These are phyloP conservation scores for Hippocampus comes DNA, from an alignment of 2,113 vertebrate genomes.

Conservation along the genomic window DNA sequence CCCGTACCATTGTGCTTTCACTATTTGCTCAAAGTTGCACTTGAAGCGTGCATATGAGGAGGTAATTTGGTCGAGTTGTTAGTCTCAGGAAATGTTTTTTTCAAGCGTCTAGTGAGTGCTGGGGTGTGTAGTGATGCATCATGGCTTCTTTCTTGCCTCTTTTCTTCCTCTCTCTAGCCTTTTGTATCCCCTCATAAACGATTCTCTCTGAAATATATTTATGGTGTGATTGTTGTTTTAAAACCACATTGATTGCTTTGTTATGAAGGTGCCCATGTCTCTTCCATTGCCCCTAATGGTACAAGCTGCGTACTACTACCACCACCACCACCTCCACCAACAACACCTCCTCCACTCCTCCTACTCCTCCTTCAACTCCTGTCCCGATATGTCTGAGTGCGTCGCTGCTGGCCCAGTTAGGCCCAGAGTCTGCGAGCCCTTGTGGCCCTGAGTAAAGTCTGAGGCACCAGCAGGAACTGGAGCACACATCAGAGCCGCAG, in stretches of 20 bases:
- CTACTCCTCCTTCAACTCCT: constrained; percentile 72
- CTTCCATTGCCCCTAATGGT: constrained; percentile 83
- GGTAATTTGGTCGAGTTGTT: background rate
- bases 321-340: constrained; percentile 44
- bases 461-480: constrained; percentile 50
- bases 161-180: constrained; percentile 34
- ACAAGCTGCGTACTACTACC: constrained; percentile 79
- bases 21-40: background rate
- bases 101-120: constrained; percentile 47
- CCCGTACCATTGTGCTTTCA: background rate
- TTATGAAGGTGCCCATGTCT: constrained; percentile 83
- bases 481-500: constrained; percentile 43
- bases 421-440: constrained; percentile 57
- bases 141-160: constrained; percentile 51
- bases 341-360: constrained; percentile 57
- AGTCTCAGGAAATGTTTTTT: too few species aligned
- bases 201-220: constrained; percentile 65
- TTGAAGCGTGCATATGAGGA: background rate
- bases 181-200: constrained; percentile 61
- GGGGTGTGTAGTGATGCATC: constrained; percentile 60
- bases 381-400: constrained; percentile 70
- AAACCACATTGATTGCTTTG: constrained; percentile 83
- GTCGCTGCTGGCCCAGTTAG: constrained; percentile 71
- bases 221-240: constrained; percentile 76
- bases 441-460: constrained; percentile 62